Conservation (phyloP, 2,113 vertebrate genomes). For the Arothron firmamentum region DNA sequence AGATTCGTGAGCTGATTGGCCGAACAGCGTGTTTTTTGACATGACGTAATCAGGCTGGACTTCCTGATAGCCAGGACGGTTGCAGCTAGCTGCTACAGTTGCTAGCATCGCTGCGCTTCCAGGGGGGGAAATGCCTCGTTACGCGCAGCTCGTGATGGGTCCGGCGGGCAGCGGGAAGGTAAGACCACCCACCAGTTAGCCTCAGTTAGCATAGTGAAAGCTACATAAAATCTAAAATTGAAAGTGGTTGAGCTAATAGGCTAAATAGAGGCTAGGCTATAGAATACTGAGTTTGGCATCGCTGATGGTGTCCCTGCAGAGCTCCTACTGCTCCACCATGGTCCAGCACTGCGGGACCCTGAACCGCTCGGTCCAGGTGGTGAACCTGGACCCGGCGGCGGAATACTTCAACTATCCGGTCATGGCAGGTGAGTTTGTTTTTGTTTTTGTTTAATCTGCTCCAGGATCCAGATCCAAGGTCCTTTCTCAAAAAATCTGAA, state of each 20-base stretch:
- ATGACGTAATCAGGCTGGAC: no score
- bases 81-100: background rate
- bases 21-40: no score
- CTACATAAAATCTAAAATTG: no score
- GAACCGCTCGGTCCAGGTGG: slow-evolving; percentile 88
- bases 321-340: slow-evolving; percentile 93
- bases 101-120: background rate
- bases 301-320: slow-evolving; percentile 69
- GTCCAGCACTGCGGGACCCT: slow-evolving; percentile 85
- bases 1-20: no score
- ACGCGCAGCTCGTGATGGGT: slow-evolving; percentile 93
- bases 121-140: slow-evolving; percentile 83
- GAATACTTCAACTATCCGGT: slow-evolving; percentile 89
- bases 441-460: background rate
- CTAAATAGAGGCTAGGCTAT: slow-evolving; percentile 26
- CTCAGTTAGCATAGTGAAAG: background rate
- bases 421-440: slow-evolving; percentile 81
- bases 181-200: slow-evolving; percentile 6
- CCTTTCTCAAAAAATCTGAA: no score
- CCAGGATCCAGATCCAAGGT: no score
- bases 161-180: slow-evolving; percentile 98
- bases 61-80: no score
- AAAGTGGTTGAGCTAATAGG: slow-evolving; percentile 1
- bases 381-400: slow-evolving; percentile 93
- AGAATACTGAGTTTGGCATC: background rate